Conservation (phyloP, 2,888 invertebrate species). For the Mesorhabditis spiculigera region DNA sequence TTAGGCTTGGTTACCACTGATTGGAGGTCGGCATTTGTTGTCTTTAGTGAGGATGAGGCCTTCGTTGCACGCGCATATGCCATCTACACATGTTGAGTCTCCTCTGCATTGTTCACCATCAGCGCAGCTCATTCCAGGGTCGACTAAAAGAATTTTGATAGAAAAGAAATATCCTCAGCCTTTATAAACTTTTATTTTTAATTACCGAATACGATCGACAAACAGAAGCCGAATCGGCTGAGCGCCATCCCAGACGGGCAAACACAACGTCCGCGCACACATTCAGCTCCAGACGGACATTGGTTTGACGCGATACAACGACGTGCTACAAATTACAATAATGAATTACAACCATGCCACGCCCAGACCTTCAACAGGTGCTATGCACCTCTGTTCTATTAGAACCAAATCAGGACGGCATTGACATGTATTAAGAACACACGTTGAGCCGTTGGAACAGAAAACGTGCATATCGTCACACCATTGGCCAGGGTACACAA, state of each 20-base stretch:
- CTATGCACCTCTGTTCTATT: slow-evolving; percentile 34
- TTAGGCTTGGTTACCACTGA: slow-evolving; percentile 20
- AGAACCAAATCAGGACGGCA: slow-evolving; percentile 43
- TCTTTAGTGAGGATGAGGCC: slow-evolving; percentile 26
- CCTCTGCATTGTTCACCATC: slow-evolving; percentile 41
- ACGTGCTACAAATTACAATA: slow-evolving; percentile 22
- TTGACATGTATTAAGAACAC: slow-evolving; percentile 39
- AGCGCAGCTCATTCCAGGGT: slow-evolving; percentile 41
- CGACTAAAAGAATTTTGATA: slow-evolving; percentile 26
- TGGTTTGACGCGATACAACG: slow-evolving; percentile 41
- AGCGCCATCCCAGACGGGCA: slow-evolving; percentile 38
- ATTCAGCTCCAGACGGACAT: slow-evolving; percentile 48
- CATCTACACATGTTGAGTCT: slow-evolving; percentile 38
- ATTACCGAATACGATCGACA: slow-evolving; percentile 37
- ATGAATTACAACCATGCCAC: too few species aligned
- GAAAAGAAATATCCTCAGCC: background rate
- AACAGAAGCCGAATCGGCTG: slow-evolving; percentile 42
- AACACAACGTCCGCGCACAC: slow-evolving; percentile 39
- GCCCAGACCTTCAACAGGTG: slow-evolving; percentile 34
- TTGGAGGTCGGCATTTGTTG: slow-evolving; percentile 31
- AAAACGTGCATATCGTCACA: slow-evolving; percentile 33
- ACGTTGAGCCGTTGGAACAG: slow-evolving; percentile 43
- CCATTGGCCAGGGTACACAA: slow-evolving; percentile 36
- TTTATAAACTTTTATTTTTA: slow-evolving; percentile 2
- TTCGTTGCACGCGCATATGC: slow-evolving; percentile 38